Evolutionary conservation across 2,888 invertebrate genomes (phyloP).

Genomic region (Tipula helvola): DNA sequence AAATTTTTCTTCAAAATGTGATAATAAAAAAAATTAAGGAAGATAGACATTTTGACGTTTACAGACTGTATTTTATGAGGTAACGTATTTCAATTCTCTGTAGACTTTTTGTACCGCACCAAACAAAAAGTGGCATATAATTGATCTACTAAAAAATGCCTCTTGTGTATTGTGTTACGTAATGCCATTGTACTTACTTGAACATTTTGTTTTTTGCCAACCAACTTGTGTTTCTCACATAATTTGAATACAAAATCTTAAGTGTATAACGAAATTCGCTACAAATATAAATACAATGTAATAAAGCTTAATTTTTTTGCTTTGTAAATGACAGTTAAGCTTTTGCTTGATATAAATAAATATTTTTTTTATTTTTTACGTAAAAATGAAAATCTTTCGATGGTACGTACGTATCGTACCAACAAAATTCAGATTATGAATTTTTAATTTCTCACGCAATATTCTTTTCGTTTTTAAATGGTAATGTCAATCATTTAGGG

Average conservation of each 20-base stretch:
- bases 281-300: not conserved
- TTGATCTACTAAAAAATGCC: too few species aligned
- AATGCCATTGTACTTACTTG: too few species aligned
- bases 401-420: not conserved
- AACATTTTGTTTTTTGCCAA: too few species aligned
- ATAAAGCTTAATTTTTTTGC: too few species aligned
- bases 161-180: too few species aligned
- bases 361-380: too few species aligned
- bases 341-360: not conserved
- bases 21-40: not conserved
- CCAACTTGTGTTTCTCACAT: not conserved
- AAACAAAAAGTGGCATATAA: too few species aligned
- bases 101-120: not conserved
- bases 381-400: not conserved
- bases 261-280: not conserved
- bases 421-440: not conserved
- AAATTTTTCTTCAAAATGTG: not conserved
- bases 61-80: not conserved
- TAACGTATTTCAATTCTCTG: not conserved
- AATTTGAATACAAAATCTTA: too few species aligned
- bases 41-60: not conserved
- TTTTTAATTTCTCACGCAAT: not conserved
- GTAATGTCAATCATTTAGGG: not conserved
- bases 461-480: not conserved
- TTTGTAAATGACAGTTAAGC: not conserved